A percentile compares a stretch with the other conserved stretches of the same genome.
phyloP scores from a whole-genome alignment of 2,797 vertebrate genomes.

The Anas georgica region DNA sequence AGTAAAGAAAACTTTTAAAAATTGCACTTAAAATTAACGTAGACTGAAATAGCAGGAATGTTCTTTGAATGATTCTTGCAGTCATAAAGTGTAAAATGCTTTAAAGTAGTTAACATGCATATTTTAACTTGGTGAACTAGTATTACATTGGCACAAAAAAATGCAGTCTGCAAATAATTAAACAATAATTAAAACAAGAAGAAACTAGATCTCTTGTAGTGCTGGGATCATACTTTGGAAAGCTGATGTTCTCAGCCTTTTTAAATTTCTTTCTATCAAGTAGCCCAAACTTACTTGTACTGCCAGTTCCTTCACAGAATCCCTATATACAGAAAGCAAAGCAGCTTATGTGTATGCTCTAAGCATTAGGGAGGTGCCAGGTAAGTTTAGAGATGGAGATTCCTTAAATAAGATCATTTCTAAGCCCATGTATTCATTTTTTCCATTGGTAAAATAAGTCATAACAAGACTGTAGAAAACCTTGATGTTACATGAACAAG shows the following conservation, averaged over 20 bases:
- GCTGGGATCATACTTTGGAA: conserved; percentile 39
- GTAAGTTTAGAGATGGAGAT: background rate
- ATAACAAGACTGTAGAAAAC: background rate
- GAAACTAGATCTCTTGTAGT: conserved; percentile 27
- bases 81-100: conserved; percentile 27
- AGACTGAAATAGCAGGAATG: background rate
- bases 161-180: conserved; percentile 64
- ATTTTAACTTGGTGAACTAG: conserved; percentile 47
- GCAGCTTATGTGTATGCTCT: background rate
- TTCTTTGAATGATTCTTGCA: conserved; percentile 14
- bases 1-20: background rate
- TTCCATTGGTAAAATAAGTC: background rate
- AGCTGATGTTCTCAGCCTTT: conserved; percentile 32
- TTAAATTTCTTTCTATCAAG: conserved; percentile 15
- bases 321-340: background rate
- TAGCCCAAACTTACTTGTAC: background rate
- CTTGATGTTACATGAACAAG: background rate
- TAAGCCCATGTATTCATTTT: background rate
- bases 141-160: conserved; percentile 56
- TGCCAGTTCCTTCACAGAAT: background rate
- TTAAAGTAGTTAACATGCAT: conserved; percentile 22
- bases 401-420: background rate
- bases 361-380: background rate
- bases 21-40: background rate
- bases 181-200: conserved; percentile 52